Percentiles rank a stretch among this genome's conserved stretches.
phyloP scores from a whole-genome alignment of 2,888 invertebrate species.

The Lasioglossum morio region DNA sequence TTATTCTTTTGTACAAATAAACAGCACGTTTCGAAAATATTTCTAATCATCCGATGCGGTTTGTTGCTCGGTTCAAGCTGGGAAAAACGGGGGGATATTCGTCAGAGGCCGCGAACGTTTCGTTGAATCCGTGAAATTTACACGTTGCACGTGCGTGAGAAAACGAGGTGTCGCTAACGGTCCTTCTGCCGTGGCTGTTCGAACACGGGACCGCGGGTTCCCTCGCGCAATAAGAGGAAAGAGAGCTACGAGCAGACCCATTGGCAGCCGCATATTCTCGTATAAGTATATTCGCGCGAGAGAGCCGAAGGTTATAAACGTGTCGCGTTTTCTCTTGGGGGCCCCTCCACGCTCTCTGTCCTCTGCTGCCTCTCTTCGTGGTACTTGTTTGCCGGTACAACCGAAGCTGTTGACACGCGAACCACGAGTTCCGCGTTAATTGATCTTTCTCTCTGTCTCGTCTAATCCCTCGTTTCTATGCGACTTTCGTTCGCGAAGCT shows the following conservation, averaged over 20 bases:
- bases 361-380: background rate
- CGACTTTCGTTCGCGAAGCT: constrained; percentile 7
- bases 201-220: constrained; percentile 40
- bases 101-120: background rate
- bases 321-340: constrained; percentile 47
- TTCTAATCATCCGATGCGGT: background rate
- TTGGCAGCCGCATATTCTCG: constrained; percentile 59
- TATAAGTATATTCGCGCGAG: constrained; percentile 48
- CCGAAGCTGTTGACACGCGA: background rate
- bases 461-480: constrained; percentile 28
- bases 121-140: constrained; percentile 47
- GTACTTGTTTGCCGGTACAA: constrained; percentile 2
- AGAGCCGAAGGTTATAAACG: constrained; percentile 67
- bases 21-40: background rate
- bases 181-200: constrained; percentile 62
- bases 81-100: background rate
- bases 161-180: constrained; percentile 71
- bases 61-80: background rate
- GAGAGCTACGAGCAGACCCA: constrained; percentile 50
- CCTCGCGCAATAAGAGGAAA: constrained; percentile 61
- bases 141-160: constrained; percentile 66
- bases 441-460: constrained; percentile 34
- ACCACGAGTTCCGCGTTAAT: constrained; percentile 30
- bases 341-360: background rate
- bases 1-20: background rate